phyloP scores from a whole-genome alignment of 1,140 invertebrate species.

The Drosophila quadrilineata region DNA sequence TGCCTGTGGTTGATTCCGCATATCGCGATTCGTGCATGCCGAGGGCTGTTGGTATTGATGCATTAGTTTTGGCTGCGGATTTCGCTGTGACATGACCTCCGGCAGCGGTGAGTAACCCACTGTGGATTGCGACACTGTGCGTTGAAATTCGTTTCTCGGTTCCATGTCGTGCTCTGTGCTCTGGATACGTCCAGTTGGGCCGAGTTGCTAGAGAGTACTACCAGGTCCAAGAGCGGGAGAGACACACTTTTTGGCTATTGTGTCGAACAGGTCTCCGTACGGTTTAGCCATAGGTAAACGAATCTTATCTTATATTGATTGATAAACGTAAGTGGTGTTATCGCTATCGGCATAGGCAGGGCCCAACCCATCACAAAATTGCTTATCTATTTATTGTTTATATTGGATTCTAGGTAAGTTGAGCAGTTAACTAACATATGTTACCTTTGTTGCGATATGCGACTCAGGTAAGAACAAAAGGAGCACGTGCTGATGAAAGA shows the following conservation, averaged over 20 bases:
- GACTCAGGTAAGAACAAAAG: background rate
- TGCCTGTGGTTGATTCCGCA: conserved; percentile 56
- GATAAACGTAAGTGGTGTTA: conserved; percentile 37
- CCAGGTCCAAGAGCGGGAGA: too few relatives aligned
- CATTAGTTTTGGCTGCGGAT: background rate
- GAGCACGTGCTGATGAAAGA: too few relatives aligned
- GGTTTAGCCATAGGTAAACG: conserved; percentile 38
- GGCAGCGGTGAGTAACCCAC: conserved; percentile 29
- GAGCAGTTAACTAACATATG: conserved; percentile 31
- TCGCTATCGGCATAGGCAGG: too few relatives aligned
- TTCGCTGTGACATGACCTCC: background rate
- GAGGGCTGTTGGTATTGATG: conserved; percentile 1
- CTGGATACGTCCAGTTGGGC: conserved; percentile 28
- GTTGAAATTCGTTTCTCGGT: conserved; percentile 15
- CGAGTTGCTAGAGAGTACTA: conserved; percentile 39
- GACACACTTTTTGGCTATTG: background rate
- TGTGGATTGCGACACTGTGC: conserved; percentile 32
- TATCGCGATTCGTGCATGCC: conserved; percentile 55
- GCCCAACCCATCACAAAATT: conserved; percentile 7
- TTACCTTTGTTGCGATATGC: conserved; percentile 1
- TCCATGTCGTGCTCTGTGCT: conserved; percentile 16
- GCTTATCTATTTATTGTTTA: conserved; percentile 37
- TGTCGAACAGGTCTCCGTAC: conserved; percentile 35
- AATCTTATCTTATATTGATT: conserved; percentile 67
- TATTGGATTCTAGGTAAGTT: conserved; percentile 7